Conservation (phyloP, 2,797 vertebrate genomes). For the Psittacula echo region DNA sequence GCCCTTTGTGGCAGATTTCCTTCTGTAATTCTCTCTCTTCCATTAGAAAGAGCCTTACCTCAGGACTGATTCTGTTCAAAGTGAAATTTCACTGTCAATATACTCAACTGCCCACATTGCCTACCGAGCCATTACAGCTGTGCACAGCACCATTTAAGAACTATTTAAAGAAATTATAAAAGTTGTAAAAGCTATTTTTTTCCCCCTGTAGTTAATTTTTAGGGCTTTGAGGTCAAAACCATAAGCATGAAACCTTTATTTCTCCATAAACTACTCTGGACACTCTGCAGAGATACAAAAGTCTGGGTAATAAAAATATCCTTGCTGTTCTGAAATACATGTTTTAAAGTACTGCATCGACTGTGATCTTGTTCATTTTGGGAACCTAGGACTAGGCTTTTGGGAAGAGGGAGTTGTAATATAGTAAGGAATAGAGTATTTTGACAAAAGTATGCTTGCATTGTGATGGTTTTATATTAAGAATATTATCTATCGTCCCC, state of each 20-base stretch:
- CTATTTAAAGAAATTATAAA: neutral
- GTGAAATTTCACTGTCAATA: neutral
- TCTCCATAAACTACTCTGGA: neutral
- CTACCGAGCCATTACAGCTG: neutral
- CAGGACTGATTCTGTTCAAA: neutral
- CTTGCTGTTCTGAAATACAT: neutral
- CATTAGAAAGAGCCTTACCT: neutral
- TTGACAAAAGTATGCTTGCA: neutral
- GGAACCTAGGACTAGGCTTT: neutral
- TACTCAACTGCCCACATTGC: neutral
- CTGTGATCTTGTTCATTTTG: neutral
- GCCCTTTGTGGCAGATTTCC: neutral
- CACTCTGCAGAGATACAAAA: neutral
- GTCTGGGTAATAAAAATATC: neutral
- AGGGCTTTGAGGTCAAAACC: neutral
- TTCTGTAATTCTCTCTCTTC: neutral
- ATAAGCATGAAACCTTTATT: neutral
- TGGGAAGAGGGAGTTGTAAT: neutral
- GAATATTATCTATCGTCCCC: neutral
- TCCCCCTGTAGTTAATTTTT: neutral
- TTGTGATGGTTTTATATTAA: neutral
- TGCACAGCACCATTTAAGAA: neutral
- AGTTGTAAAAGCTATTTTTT: neutral
- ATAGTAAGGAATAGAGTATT: accelerated
- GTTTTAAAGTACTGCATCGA: neutral